These are phyloP conservation scores for Colistium nudipinnis DNA, from an alignment of 2,113 vertebrate species.

Conservation along the genomic window DNA sequence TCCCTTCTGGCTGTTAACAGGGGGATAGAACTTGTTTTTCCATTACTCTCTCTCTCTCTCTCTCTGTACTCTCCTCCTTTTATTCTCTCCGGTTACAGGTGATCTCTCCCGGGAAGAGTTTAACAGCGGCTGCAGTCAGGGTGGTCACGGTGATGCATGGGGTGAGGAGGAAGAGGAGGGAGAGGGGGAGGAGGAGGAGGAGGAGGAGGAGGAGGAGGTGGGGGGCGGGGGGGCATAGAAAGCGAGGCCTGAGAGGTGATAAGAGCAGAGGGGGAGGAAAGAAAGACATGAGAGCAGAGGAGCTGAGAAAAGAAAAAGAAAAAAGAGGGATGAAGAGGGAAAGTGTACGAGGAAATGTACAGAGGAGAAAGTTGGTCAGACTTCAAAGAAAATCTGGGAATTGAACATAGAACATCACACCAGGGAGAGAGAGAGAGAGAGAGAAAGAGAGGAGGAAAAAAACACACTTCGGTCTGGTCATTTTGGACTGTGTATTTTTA, in stretches of 20 bases:
- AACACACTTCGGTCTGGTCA: constrained; percentile 4
- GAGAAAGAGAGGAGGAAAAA: not conserved
- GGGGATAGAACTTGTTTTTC: constrained; percentile 26
- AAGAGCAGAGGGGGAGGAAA: not conserved
- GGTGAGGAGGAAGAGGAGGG: not conserved
- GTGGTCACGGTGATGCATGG: constrained; percentile 56
- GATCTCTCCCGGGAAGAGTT: constrained; percentile 51
- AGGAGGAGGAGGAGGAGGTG: not conserved
- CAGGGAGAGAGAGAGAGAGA: constrained; percentile 7
- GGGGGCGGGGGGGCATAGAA: constrained; percentile 31
- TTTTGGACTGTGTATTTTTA: not conserved
- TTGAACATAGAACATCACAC: constrained; percentile 30
- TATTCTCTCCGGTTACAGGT: constrained; percentile 50
- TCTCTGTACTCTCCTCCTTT: constrained; percentile 18
- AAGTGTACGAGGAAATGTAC: constrained; percentile 10
- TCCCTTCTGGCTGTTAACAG: constrained; percentile 22
- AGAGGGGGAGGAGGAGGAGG: not conserved
- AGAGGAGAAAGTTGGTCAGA: constrained; percentile 24
- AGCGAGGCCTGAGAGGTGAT: constrained; percentile 26
- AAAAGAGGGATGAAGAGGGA: constrained; percentile 1
- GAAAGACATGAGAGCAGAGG: not conserved
- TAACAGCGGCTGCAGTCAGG: constrained; percentile 52
- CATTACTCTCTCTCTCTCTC: too few species aligned
- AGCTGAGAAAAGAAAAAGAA: constrained; percentile 14
- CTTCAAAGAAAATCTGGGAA: constrained; percentile 49